Evolutionary conservation across 64 coral and sea anemone species (phyloP).

Genomic region (Montipora foliosa): DNA sequence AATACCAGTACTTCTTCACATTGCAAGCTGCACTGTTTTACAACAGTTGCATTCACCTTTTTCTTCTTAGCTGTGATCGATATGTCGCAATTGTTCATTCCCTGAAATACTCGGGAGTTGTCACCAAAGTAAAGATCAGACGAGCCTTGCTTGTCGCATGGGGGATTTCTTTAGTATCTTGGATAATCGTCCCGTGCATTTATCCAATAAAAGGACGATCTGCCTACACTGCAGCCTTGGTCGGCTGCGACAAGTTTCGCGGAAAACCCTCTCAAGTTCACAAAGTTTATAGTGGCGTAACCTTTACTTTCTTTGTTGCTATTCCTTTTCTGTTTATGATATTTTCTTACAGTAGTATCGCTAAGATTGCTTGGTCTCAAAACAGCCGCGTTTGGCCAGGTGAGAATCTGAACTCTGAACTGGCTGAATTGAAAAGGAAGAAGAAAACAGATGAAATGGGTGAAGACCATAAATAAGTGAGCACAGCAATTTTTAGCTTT

Average conservation of each 20-base stretch:
- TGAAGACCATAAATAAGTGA: slow-evolving; percentile 56
- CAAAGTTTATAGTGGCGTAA: slow-evolving; percentile 6
- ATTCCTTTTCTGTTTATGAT: slow-evolving; percentile 40
- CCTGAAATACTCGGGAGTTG: slow-evolving; percentile 18
- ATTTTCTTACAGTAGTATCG: slow-evolving; percentile 51
- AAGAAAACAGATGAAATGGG: slow-evolving; percentile 68
- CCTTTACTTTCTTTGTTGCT: not conserved
- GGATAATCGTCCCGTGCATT: not conserved
- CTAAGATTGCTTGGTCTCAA: slow-evolving; percentile 46
- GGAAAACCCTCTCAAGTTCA: not conserved
- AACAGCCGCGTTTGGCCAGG: slow-evolving; percentile 24
- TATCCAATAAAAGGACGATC: not conserved
- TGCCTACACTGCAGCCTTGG: not conserved
- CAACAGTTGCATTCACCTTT: slow-evolving; percentile 21
- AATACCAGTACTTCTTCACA: not conserved
- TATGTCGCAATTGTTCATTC: slow-evolving; percentile 39
- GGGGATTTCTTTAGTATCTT: not conserved
- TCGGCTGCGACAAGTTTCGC: slow-evolving; percentile 1
- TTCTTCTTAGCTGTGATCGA: slow-evolving; percentile 38
- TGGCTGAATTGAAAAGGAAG: not conserved
- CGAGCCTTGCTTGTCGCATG: not conserved
- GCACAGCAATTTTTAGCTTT: no score
- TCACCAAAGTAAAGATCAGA: not conserved
- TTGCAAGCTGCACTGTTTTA: not conserved
- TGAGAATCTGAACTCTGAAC: not conserved